Evolutionary conservation across 2,888 invertebrate species (phyloP).

Genomic region (Megaustenia siamemsis): DNA sequence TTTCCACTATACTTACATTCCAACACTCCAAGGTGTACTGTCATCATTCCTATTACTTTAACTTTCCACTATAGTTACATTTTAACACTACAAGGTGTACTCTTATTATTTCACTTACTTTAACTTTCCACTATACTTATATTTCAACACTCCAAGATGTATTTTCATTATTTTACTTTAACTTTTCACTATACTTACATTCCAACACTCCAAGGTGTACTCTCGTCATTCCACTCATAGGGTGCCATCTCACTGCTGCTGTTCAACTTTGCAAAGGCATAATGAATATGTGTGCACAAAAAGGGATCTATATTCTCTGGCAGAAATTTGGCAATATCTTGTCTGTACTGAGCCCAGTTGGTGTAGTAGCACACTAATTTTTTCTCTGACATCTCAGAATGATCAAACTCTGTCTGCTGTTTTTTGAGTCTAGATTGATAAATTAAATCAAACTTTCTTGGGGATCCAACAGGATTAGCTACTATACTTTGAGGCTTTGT

Average conservation of each 20-base stretch:
- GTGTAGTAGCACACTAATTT: conserved; percentile 91
- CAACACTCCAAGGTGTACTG: conserved; percentile 62
- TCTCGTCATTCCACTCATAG: conserved; percentile 95
- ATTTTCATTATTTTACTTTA: conserved; percentile 60
- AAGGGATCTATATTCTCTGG: conserved; percentile 97
- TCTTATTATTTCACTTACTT: conserved; percentile 94
- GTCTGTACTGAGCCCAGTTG: conserved; percentile 98
- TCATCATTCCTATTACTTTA: conserved; percentile 93
- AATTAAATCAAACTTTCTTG: too few species aligned
- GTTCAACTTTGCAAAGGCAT: conserved; percentile 98
- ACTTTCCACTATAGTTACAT: conserved; percentile 55
- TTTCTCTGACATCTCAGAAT: neutral
- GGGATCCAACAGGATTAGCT: neutral
- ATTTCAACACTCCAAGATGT: neutral
- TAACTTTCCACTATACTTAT: too few species aligned
- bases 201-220: conserved; percentile 58
- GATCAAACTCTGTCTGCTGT: neutral
- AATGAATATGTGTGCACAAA: conserved; percentile 97
- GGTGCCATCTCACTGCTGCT: conserved; percentile 92
- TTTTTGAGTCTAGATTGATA: neutral
- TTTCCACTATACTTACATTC: conserved; percentile 56
- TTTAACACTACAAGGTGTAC: conserved; percentile 58
- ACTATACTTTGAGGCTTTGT: neutral
- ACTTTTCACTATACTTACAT: conserved; percentile 55
- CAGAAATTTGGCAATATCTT: conserved; percentile 92